Conservation (phyloP, 1,140 invertebrate species). For the Lordiphosa mommai region DNA sequence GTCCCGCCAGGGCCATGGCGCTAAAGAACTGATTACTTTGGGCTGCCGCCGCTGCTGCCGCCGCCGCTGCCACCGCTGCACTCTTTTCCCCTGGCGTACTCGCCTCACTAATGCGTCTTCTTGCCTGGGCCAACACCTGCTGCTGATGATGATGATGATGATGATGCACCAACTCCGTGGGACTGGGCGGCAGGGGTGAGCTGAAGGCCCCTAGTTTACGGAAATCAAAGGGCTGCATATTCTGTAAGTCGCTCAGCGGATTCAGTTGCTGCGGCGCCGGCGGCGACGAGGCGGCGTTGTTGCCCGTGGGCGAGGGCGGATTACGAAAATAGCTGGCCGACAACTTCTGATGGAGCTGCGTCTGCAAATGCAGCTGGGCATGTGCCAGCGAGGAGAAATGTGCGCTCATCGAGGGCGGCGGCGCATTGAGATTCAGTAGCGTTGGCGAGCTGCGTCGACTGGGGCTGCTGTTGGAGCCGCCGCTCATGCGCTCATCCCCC, state of each 20-base stretch:
- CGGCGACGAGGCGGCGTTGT: constrained; percentile 48
- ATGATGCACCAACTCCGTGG: constrained; percentile 73
- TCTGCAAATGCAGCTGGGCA: constrained; percentile 81
- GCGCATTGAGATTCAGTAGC: constrained; percentile 11
- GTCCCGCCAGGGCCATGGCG: constrained; percentile 81
- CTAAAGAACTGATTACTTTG: constrained; percentile 81
- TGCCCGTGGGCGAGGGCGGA: constrained; percentile 34
- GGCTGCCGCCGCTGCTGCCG: constrained; percentile 61
- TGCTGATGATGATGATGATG: constrained; percentile 51
- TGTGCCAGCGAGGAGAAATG: constrained; percentile 81
- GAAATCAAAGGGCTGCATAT: constrained; percentile 97
- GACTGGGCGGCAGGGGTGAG: constrained; percentile 48
- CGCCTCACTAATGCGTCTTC: constrained; percentile 80
- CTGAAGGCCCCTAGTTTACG: constrained; percentile 83
- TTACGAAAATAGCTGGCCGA: constrained; percentile 80
- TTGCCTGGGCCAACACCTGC: constrained; percentile 64
- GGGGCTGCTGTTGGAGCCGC: constrained; percentile 12
- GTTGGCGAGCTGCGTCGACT: constrained; percentile 84
- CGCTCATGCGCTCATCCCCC: constrained; percentile 20
- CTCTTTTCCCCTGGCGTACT: constrained; percentile 71
- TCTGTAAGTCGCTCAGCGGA: constrained; percentile 94
- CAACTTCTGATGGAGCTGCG: constrained; percentile 81
- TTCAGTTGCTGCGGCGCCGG: constrained; percentile 57
- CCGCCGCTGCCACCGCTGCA: constrained; percentile 73
- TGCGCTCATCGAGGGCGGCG: constrained; percentile 59